Base-by-base conservation (phyloP, 2,113 vertebrate genomes). In the Phylloscopus whistleri region DNA sequence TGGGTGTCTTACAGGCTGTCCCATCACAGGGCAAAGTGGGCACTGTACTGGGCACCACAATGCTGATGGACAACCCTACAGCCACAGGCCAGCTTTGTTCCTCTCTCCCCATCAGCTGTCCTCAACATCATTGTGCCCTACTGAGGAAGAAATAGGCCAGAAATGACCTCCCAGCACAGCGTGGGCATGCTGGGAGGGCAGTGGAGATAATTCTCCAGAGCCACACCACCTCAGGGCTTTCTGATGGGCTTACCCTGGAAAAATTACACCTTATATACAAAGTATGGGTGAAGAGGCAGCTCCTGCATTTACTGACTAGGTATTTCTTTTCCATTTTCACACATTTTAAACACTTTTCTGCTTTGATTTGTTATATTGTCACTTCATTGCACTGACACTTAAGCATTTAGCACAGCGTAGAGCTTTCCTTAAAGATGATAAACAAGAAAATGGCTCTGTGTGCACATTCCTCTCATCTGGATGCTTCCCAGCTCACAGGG, bases 21-120 rank as follows among this genome's bases (percentile, higher is more conserved):
- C 58, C 20, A 19, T 49, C 58, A 49, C 27, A 79, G 62, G 35
- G 52, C 21, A 56, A 84, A 82, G 20, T 16, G 35, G 59, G 44
- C 4, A 0, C 15, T 37, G 24, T 37, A 7, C 6, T 43, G 15
- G 37, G 31, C 5, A 35, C 48, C 27, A 48, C 0, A 0, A 33
- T 73, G 72, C 35, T 88, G 46, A 26, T 35, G 60, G 68, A 53
- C 52, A 31, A 1, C 49, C 30, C 62, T 44, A 20, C 10, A 33
- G 23, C 27, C 70, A 52, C 3, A 10, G 4, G 6, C 39, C 68
- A 67, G 23, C 35, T 44, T 37, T 83, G 39, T 22, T 83, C 7
- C 26, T 56, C 49, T 60, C 75, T 70, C 43, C 14, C 27, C 7
- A 17, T 70, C 67, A 77, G 37, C 39, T 26, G 18, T 80, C 26